These are phyloP conservation scores for Spea hammondii DNA, from an alignment of 2,797 vertebrate genomes.

Conservation along the genomic window DNA sequence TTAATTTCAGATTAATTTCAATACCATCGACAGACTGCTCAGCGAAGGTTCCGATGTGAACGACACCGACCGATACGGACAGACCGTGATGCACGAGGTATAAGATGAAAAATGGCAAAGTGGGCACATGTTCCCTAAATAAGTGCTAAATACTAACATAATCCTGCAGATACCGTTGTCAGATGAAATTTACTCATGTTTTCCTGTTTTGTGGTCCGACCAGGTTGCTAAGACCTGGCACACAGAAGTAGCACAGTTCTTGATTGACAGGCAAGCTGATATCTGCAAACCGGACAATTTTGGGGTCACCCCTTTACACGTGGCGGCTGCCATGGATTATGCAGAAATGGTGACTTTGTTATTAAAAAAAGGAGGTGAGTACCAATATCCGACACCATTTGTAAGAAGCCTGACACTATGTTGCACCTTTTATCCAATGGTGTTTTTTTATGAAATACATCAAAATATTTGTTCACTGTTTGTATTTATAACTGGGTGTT, in stretches of 20 bases:
- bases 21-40: constrained; percentile 55
- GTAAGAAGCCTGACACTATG: no score
- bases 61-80: constrained; percentile 60
- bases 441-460: no score
- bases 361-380: constrained; percentile 41
- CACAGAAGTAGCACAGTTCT: constrained; percentile 40
- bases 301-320: constrained; percentile 48
- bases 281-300: constrained; percentile 35
- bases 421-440: no score
- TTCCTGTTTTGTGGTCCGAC: background rate
- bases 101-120: background rate
- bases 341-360: constrained; percentile 46
- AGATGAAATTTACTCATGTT: background rate
- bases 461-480: no score
- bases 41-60: constrained; percentile 60
- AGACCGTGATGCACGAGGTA: constrained; percentile 64
- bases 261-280: constrained; percentile 41
- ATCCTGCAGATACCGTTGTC: background rate
- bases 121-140: no score
- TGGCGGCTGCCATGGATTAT: constrained; percentile 50
- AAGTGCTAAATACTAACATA: no score
- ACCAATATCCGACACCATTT: background rate
- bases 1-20: constrained; percentile 46
- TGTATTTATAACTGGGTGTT: no score
- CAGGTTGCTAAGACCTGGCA: constrained; percentile 50